Evolutionary conservation across 2,113 vertebrate genomes (phyloP), one percentile per base, ranked within the genome.

Genomic region (Corapipo altera): DNA sequence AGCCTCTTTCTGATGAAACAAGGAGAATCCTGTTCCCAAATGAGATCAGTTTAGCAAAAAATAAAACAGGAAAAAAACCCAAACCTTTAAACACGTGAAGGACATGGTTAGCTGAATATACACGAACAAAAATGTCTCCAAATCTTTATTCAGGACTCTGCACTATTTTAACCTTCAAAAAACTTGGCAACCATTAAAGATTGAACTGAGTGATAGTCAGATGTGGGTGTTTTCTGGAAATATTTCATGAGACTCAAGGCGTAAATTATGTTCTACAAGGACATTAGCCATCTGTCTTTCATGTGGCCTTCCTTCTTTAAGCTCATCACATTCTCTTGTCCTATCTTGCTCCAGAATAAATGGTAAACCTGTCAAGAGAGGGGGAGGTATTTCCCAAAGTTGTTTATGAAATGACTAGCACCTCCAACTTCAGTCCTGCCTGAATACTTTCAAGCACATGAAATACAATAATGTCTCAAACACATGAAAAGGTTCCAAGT

Each of bases 191-290:
- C 15, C 5, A 20, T 62, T 95, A 88, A 92, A 95, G 77, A 54
- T 32, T 87, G 49, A 79, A 65, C 61, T 76, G 58, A 79, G 48
- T 69, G 54, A 22, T 55, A 73, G 80, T 82, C 48, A 86, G 43
- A 86, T 79, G 46, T 69, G 65, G 46, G 28, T 85, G 70, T 75
- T 95, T 89, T 89, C 89, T 89, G 84, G 65, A 90, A 93, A 49
- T 85, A 75, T 57, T 91, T 95, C 30, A 49, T 49, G 20, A 87
- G 13, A 14, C 26, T 87, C 17, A 3, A 88, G 52, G 39, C 4
- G 0, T 85, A 89, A 91, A 72, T 75, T 37, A 12, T 55, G 80
- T 82, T 84, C 66, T 69, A 55, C 57, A 92, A 89, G 86, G 89
- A 86, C 85, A 72, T 82, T 54, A 89, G 11, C 39, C 12, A 37